A percentile compares a stretch with the other conserved stretches of the same genome.
These are phyloP conservation scores for Macrostomum lignano DNA, from an alignment of 1,140 invertebrate species.

Conservation along the genomic window DNA sequence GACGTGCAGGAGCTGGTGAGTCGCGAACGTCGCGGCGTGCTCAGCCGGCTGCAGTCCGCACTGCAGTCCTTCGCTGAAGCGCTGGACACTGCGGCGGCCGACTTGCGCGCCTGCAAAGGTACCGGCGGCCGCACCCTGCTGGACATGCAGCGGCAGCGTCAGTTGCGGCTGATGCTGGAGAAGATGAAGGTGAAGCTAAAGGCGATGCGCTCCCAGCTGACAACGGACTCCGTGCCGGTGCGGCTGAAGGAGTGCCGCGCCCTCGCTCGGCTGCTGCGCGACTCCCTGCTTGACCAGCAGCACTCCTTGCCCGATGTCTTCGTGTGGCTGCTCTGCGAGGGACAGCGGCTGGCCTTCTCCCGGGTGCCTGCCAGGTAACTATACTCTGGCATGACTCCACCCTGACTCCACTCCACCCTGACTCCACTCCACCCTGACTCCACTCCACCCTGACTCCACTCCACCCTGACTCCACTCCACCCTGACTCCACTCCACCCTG, in stretches of 20 bases:
- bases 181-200: background rate
- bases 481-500: too few species aligned
- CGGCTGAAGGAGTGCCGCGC: conserved; percentile 3
- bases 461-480: too few species aligned
- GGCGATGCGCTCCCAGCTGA: background rate
- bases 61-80: background rate
- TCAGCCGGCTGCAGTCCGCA: background rate
- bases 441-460: too few species aligned
- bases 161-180: background rate
- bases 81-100: background rate
- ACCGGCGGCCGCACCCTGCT: background rate
- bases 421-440: too few species aligned
- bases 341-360: conserved; percentile 28
- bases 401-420: too few species aligned
- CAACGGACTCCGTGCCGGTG: background rate
- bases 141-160: background rate
- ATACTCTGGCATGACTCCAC: too few species aligned
- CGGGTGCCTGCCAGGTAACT: conserved; percentile 28
- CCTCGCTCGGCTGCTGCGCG: background rate
- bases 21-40: background rate
- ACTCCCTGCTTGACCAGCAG: too few species aligned
- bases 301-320: conserved; percentile 31
- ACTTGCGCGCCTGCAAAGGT: background rate
- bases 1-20: background rate
- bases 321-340: conserved; percentile 30